Conservation (phyloP, 2,113 vertebrate genomes). For the Anoura caudifer region DNA sequence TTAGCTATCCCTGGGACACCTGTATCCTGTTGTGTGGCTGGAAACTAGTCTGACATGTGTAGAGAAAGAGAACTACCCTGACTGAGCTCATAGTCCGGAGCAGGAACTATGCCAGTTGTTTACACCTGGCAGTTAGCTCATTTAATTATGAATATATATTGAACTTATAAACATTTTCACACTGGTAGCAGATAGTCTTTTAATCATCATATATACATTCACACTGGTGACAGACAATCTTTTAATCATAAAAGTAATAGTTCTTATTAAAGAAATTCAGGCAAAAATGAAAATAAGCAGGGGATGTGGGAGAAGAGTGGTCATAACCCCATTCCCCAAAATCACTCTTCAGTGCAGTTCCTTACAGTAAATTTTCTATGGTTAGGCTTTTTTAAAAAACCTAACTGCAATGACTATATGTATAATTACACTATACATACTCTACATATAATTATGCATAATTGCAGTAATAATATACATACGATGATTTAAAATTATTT, state of each 20-base stretch:
- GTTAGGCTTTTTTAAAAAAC: not conserved
- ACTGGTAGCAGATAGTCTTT: not conserved
- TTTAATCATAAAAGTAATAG: conserved; percentile 3
- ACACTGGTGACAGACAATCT: not conserved
- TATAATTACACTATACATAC: not conserved
- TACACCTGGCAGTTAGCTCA: not conserved
- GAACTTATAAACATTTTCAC: not conserved
- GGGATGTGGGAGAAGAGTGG: not conserved
- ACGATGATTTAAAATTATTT: not conserved
- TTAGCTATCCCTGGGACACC: not conserved
- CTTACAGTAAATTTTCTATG: not conserved
- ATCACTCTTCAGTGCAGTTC: not conserved
- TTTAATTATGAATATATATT: not conserved
- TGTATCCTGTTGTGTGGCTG: not conserved
- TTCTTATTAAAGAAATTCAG: not conserved
- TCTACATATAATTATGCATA: not conserved
- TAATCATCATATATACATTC: not conserved
- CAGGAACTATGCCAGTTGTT: not conserved
- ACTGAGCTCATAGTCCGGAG: not conserved
- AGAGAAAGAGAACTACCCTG: not conserved
- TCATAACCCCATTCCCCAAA: not conserved
- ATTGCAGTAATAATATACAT: not conserved
- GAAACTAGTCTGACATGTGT: not conserved
- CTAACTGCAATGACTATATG: not conserved
- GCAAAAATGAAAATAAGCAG: not conserved